Conservation (phyloP, 2,888 invertebrate species). For the Meganola albula region DNA sequence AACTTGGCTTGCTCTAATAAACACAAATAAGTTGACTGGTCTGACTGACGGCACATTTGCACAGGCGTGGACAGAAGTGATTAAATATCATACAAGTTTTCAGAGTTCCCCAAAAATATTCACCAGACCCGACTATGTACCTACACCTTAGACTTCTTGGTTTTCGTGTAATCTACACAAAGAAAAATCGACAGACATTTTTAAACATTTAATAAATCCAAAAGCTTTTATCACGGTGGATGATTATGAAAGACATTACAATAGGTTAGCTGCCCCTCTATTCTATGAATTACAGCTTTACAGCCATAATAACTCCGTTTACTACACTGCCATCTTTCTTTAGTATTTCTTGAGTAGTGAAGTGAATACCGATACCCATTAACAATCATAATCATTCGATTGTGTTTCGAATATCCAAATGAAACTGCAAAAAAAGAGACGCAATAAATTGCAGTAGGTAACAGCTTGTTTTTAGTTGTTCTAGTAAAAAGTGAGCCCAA, state of each 20-base stretch:
- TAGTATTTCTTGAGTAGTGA: conserved; percentile 44
- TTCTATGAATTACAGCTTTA: conserved; percentile 47
- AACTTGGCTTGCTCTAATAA: too few relatives aligned
- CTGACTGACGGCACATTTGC: too few relatives aligned
- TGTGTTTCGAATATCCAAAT: conserved; percentile 41
- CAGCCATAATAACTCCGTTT: conserved; percentile 52
- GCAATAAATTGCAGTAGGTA: too few relatives aligned
- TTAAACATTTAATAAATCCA: neutral
- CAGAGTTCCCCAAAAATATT: neutral
- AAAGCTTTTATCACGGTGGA: conserved; percentile 23
- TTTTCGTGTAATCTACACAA: too few relatives aligned
- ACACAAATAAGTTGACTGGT: too few relatives aligned
- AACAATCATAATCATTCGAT: conserved; percentile 40
- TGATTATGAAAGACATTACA: conserved; percentile 44
- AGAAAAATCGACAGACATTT: too few relatives aligned
- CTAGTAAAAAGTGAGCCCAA: too few relatives aligned
- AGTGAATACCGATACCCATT: conserved; percentile 49
- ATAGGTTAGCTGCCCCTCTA: conserved; percentile 31
- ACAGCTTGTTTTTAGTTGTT: too few relatives aligned
- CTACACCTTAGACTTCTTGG: too few relatives aligned
- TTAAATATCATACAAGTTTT: neutral
- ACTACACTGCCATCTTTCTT: conserved; percentile 53
- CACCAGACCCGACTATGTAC: too few relatives aligned
- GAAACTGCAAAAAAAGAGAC: conserved; percentile 29
- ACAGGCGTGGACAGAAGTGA: too few relatives aligned